Base-by-base conservation (phyloP, 1,140 invertebrate genomes). In the Stenopsyche tienmushanensis region DNA sequence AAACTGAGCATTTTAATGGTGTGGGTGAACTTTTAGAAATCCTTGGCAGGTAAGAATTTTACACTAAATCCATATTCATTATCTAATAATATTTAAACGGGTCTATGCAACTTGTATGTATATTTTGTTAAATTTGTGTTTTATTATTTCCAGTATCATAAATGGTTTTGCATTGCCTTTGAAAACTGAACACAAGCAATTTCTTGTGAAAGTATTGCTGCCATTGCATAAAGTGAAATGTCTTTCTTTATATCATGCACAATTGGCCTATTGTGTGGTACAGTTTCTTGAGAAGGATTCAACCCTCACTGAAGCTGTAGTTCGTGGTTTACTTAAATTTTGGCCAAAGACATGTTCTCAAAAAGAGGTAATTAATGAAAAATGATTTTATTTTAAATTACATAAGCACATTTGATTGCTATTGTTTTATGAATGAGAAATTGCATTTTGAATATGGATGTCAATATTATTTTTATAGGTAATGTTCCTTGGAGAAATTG, bases 221-320 rank as follows among this genome's bases (percentile, higher is more conserved):
- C 98, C 98, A 72, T 83, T 98, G 79, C 97, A 99, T 85, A 98
- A 97, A 86, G 94, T 97, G 73, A 96, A 96, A 83, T 91, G 90
- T 80, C 83, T 97, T 84, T 88, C 90, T 81, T 78, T 97, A 83
- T 90, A 94, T 87, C 86, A 99, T 88, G 89, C 97, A 86, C 95
- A 99, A 86, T 85, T 99, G 76, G 94, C 96, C 73, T 99, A 99
- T 83, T 99, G 97, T 85, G 96, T 99, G 77, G 97, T 99, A 72
- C 97, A 99, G 84, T 99, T 99, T 86, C 83, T 99, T 66, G 97
- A 99, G 83, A 99, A 99, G 80, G 97, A 99, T 84, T 87, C 96
- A 72, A 91, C 90, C 72, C 85, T 99, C 73, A 99, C 96, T 69
- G 95, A 98, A 83, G 92, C 93, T 66, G 96, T 99, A 58, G 90